Percentiles rank a stretch among this genome's conserved stretches.
Evolutionary conservation across 2,888 invertebrate genomes (phyloP).

Genomic region (Apocheima hispidaria): DNA sequence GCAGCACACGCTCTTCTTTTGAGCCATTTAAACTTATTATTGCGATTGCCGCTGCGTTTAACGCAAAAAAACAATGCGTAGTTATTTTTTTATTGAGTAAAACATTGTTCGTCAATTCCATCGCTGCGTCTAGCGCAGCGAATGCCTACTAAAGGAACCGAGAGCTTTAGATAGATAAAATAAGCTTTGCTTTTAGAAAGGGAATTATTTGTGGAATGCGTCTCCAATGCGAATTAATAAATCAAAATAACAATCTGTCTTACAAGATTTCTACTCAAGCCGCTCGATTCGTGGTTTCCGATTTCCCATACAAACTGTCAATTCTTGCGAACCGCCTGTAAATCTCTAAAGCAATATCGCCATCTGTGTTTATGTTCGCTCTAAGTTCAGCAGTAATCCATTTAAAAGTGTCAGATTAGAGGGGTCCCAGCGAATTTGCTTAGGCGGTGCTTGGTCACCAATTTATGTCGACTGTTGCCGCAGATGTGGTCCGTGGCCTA

Average conservation of each 20-base stretch:
- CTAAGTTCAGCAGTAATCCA: slow-evolving; percentile 67
- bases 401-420: slow-evolving; percentile 78
- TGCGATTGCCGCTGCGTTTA: no score
- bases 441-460: slow-evolving; percentile 70
- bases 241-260: not conserved
- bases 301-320: slow-evolving; percentile 33
- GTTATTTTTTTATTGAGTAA: no score
- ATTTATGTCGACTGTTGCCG: slow-evolving; percentile 69
- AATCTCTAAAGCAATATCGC: slow-evolving; percentile 55
- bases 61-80: no score
- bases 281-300: slow-evolving; percentile 8
- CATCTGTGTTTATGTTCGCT: slow-evolving; percentile 60
- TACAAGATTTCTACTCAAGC: not conserved
- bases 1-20: no score
- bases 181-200: no score
- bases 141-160: not conserved
- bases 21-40: no score
- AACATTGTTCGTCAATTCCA: no score
- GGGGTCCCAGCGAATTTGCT: slow-evolving; percentile 69
- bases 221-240: not conserved
- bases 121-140: no score
- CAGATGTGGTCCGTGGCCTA: slow-evolving; percentile 67
- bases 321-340: slow-evolving; percentile 21
- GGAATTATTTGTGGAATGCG: not conserved
- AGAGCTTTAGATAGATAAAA: no score